Conservation (phyloP, 2,888 invertebrate genomes). For the Ochropleura leucogaster region DNA sequence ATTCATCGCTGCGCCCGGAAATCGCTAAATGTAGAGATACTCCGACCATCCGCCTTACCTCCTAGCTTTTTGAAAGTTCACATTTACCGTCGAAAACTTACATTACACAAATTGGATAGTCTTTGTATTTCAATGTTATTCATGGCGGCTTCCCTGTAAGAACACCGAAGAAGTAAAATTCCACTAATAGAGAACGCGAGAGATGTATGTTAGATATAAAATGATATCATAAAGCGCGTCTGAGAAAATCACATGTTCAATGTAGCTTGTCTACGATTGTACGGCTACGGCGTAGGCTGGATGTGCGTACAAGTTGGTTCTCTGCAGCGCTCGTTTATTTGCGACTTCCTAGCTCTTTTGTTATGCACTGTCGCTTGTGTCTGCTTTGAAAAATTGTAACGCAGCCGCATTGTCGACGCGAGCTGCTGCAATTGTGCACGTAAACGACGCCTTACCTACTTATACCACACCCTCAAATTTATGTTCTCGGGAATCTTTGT, state of each 20-base stretch:
- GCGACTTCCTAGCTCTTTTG: conserved; percentile 89
- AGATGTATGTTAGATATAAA: conserved; percentile 32
- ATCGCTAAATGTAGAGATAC: conserved; percentile 85
- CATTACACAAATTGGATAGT: conserved; percentile 88
- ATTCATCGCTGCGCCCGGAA: conserved; percentile 85
- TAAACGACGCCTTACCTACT: conserved; percentile 70
- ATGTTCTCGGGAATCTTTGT: conserved; percentile 58
- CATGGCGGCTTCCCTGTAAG: conserved; percentile 64
- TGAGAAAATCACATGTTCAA: conserved; percentile 28
- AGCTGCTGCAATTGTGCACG: conserved; percentile 83
- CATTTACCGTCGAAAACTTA: conserved; percentile 82
- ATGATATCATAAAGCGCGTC: conserved; percentile 37
- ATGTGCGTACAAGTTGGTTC: conserved; percentile 81
- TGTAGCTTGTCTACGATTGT: conserved; percentile 61
- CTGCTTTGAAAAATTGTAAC: conserved; percentile 90
- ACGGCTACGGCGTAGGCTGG: conserved; percentile 68
- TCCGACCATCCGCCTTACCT: conserved; percentile 80
- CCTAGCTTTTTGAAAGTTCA: conserved; percentile 83
- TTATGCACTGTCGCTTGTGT: conserved; percentile 87
- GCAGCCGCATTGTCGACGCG: conserved; percentile 85
- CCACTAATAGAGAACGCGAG: conserved; percentile 42
- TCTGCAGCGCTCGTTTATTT: conserved; percentile 88
- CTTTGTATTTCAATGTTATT: conserved; percentile 79
- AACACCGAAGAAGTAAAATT: conserved; percentile 60
- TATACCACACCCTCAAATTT: conserved; percentile 72